Base-by-base conservation (phyloP, 2,888 invertebrate genomes). In the Eugnorisma glareosa region DNA sequence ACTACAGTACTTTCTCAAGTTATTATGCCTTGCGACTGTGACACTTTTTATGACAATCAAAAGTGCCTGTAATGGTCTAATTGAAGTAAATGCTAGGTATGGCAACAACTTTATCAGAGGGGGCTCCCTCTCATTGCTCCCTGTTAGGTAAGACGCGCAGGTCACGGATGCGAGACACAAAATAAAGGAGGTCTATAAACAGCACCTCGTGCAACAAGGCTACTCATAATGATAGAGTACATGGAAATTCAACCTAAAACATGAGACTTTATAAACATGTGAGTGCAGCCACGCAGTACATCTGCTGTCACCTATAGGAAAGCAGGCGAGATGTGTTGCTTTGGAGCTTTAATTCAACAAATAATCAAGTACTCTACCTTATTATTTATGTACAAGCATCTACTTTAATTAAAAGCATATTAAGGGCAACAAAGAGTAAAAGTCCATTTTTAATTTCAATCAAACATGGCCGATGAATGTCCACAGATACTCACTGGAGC, bases 401-500 rank as follows among this genome's bases (percentile, higher is more conserved):
- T 8, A 40, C 15, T 40, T 64, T 40, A 0, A n/a, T 40, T 28
- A n/a, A 40, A 64, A n/a, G 18, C 64, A 18, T 64, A 24, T 15
- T n/a, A 63, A 63, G 18, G 59, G 1, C n/a, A 40, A 48, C 35
- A 24, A 63, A 63, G 10, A 43, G 51, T 45, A 28, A 15, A 70
- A 37, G 28, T n/a, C 24, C 43, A 67, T 75, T 75, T 74, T 67
- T 45, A 63, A 77, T 82, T 81, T 82, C 51, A 71, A 70, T 73
- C 45, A 45, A n/a, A 57, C 24, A 73, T 77, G 59, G 43, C 31
- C 11, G 31, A 18, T n/a, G 21, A 24, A 57, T 45, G 64, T 70
- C 77, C 24, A 51, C 59, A 35, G 40, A 35, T 28, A 83, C 28
- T 80, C 45, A 78, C 31, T 54, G 57, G 57, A 64, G 51, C 43